These are phyloP conservation scores for Sipha maydis DNA, from an alignment of 2,888 invertebrate genomes.

Conservation along the genomic window DNA sequence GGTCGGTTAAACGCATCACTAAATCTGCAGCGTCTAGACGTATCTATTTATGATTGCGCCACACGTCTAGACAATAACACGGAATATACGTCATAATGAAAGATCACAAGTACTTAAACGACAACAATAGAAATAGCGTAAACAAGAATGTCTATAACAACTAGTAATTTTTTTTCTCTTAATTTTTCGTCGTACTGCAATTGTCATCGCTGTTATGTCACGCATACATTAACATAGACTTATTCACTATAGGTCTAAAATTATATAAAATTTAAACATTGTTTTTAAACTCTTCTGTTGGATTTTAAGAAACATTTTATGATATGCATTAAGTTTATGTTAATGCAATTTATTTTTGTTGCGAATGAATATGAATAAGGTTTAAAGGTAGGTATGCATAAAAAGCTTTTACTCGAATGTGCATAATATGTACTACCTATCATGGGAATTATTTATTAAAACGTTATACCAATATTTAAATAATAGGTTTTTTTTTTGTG, in stretches of 20 bases:
- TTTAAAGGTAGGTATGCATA: not conserved
- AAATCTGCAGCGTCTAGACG: not conserved
- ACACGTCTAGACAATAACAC: not conserved
- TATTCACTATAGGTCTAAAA: too few relatives aligned
- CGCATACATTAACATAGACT: too few relatives aligned
- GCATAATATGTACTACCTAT: too few relatives aligned
- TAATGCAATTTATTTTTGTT: not conserved
- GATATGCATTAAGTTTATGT: not conserved
- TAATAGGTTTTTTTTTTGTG: not conserved
- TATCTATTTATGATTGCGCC: not conserved
- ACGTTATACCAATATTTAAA: not conserved
- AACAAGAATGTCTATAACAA: not conserved
- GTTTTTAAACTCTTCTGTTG: too few relatives aligned
- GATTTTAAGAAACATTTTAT: not conserved
- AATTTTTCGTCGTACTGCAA: too few relatives aligned
- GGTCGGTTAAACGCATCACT: not conserved
- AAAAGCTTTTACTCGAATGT: not conserved
- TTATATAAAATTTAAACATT: too few relatives aligned
- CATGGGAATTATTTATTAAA: not conserved
- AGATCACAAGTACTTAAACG: not conserved
- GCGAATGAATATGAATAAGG: not conserved
- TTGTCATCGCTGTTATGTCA: not conserved
- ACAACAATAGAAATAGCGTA: not conserved
- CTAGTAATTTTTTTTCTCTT: too few relatives aligned
- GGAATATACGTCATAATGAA: not conserved